Base-by-base conservation (phyloP, 1,140 invertebrate genomes). In the Apis laboriosa region DNA sequence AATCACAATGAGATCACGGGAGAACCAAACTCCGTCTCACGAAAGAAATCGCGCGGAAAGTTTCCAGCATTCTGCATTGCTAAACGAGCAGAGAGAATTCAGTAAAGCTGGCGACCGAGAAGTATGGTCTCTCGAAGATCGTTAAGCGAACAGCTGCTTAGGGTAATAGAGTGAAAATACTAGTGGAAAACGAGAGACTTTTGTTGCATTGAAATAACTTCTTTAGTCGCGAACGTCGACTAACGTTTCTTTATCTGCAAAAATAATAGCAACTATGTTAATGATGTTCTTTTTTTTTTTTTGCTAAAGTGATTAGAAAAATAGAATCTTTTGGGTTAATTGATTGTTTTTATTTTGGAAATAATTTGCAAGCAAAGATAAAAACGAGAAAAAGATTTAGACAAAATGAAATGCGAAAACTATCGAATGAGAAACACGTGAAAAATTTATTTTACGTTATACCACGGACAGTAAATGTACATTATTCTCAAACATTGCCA, bases 131-230 rank as follows among this genome's bases (percentile, higher is more conserved):
- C 68, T 80, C 24, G 68, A 73, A 80, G 77, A 80, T 80, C 77
- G 68, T 80, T 72, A 72, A 61, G 58, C 56, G 43, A 79, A 19
- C 49, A 51, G 51, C 43, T 61, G 49, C 24, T 72, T 63, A 21
- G 49, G 68, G 49, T 80, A 80, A 80, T 80, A 80, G 71, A 80
- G 24, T 51, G 70, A 72, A 73, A 80, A 80, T 80, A 61, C 71
- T 61, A 15, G 71, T 34, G 49, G 19, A 9, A 51, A 67, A 12
- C 43, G 8, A 71, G 77, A n/a, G 24, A 61, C 71, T 43, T 21
- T 28, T 43, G 24, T 67, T 43, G 64, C 17, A 64, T 68, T 51
- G 21, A 72, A 80, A 63, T 73, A 73, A 71, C 28, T 51, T 15
- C n/a, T 71, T n/a, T 21, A 24, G 55, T 13, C n/a, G n/a, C 17